Conservation (phyloP, 2,888 invertebrate species). For the Metellina segmentata region DNA sequence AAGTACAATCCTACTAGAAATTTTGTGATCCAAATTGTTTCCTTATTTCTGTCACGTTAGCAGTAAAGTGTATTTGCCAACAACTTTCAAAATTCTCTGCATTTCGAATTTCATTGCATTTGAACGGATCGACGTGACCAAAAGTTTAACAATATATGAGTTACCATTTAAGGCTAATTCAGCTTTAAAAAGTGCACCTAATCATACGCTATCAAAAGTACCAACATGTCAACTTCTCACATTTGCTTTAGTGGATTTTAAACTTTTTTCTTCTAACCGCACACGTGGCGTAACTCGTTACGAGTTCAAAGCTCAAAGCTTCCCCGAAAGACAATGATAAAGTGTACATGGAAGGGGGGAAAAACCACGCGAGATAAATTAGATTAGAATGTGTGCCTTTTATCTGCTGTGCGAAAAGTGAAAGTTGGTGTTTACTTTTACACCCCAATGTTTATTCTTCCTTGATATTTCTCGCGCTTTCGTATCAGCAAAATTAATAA, state of each 20-base stretch:
- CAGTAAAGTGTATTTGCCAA: too few species aligned
- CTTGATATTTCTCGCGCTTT: neutral
- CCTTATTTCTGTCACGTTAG: too few species aligned
- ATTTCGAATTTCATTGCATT: too few species aligned
- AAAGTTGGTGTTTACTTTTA: conserved; percentile 42
- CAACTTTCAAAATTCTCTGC: too few species aligned
- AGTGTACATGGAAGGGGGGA: neutral
- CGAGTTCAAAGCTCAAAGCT: conserved; percentile 44
- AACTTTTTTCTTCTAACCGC: neutral
- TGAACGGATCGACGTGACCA: too few species aligned
- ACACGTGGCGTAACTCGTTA: neutral
- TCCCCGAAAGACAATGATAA: conserved; percentile 8
- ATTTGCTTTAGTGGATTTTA: neutral
- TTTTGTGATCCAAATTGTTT: too few species aligned
- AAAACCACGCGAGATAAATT: conserved; percentile 17
- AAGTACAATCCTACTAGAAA: too few species aligned
- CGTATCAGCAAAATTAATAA: neutral
- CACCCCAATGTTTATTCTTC: conserved; percentile 37
- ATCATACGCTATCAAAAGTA: too few species aligned
- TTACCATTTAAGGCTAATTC: too few species aligned
- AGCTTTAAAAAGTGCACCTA: too few species aligned
- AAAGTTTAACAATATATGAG: too few species aligned
- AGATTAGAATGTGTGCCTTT: neutral
- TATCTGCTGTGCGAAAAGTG: conserved; percentile 32
- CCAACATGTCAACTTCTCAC: neutral